Evolutionary conservation across 2,797 vertebrate genomes (phyloP), one percentile per base, ranked within the genome.

Genomic region (Triplophysa yarkandensis): DNA sequence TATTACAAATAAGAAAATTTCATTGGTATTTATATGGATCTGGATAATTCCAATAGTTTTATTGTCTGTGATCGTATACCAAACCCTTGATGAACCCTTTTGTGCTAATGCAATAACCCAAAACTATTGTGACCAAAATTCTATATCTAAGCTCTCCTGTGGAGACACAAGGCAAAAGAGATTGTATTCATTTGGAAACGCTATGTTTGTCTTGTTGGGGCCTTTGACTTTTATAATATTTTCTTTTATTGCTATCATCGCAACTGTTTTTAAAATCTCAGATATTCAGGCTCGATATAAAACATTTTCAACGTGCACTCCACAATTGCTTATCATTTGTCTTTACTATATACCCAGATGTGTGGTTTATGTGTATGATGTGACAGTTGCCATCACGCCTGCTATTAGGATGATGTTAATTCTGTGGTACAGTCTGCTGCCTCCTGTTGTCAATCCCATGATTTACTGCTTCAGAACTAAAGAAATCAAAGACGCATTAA

Each of bases 221-320:
- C 78, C 78, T 7, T 58, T 80, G 4, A n/a, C 72, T 0, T 83
- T 91, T 1, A 92, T 92, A 3, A 75, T 89, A 27, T 65, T 85
- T 17, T 92, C 92, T 4, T 93, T 92, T 46, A 70, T 90, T 10
- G 82, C 82, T 44, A 88, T 91, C 14, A 83, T 91, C 27, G 66
- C 34, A 5, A 79, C 86, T 27, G 84, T 89, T 6, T 63, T 90
- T 46, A 85, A 74, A 63, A 89, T 90, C 16, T 79, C 79, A 5
- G 84, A 81, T 34, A 14, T 63, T 41, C 69, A 85, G 4, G 85
- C 85, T 0, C 77, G 81, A 17, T 75, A 46, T 63, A 90, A 89
- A 27, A 80, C 88, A 1, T 89, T 90, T 60, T 87, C 84, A 6
- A 89, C 87, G 0, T 91, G 88, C 17, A 84, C 74, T 4, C 83